phyloP scores from a whole-genome alignment of 2,113 vertebrate species.

The Takifugu flavidus region DNA sequence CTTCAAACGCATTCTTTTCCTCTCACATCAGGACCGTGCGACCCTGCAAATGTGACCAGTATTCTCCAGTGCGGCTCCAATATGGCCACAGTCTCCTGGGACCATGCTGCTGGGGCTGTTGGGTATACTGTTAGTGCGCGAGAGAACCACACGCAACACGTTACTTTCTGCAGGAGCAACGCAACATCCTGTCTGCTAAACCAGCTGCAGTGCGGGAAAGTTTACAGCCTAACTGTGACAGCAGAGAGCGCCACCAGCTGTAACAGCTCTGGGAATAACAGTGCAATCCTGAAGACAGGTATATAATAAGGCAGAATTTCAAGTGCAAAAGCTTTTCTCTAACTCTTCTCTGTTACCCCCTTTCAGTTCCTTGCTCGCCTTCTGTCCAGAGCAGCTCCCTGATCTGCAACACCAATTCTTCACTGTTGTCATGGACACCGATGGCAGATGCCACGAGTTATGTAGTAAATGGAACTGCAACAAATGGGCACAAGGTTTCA shows the following conservation, averaged over 20 bases:
- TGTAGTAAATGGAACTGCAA: slow-evolving; percentile 37
- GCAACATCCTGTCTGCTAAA: slow-evolving; percentile 61
- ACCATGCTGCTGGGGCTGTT: slow-evolving; percentile 34
- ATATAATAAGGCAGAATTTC: background rate
- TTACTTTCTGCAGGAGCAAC: slow-evolving; percentile 52
- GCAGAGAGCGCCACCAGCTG: slow-evolving; percentile 54
- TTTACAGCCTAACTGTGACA: slow-evolving; percentile 65
- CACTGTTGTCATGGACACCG: slow-evolving; percentile 51
- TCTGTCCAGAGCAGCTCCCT: slow-evolving; percentile 36
- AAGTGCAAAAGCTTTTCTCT: background rate
- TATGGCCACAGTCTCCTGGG: slow-evolving; percentile 60
- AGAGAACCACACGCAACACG: slow-evolving; percentile 16
- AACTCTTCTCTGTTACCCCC: background rate
- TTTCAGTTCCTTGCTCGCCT: slow-evolving; percentile 57
- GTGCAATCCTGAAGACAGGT: slow-evolving; percentile 54
- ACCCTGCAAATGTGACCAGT: slow-evolving; percentile 54
- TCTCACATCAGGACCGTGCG: slow-evolving; percentile 57
- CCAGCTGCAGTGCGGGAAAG: slow-evolving; percentile 62
- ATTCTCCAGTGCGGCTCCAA: slow-evolving; percentile 57
- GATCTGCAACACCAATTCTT: slow-evolving; percentile 53
- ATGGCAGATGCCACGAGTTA: slow-evolving; percentile 46
- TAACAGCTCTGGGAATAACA: slow-evolving; percentile 52
- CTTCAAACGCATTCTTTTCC: background rate
- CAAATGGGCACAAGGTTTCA: slow-evolving; percentile 23
- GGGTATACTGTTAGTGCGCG: slow-evolving; percentile 51